Percentiles rank a stretch among this genome's conserved stretches.
Evolutionary conservation across 2,888 invertebrate genomes (phyloP).

Genomic region (Calliopum simillimum): DNA sequence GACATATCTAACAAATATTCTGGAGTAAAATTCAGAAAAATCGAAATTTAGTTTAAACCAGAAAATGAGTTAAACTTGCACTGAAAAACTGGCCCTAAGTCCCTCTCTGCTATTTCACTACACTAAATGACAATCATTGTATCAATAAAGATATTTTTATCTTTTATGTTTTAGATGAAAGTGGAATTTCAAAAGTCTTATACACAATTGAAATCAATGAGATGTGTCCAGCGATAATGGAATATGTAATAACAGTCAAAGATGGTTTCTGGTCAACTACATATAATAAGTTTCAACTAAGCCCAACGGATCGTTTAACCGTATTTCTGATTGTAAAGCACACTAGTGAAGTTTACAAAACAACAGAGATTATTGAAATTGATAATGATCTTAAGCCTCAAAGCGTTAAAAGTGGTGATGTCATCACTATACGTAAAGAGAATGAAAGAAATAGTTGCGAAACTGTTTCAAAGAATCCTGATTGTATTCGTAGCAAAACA

Average conservation of each 20-base stretch:
- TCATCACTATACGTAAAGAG: background rate
- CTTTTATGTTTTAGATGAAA: constrained; percentile 23
- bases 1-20: too few species aligned
- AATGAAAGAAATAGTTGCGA: background rate
- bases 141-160: too few species aligned
- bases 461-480: background rate
- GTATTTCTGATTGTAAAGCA: constrained; percentile 55
- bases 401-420: background rate
- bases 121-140: too few species aligned
- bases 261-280: constrained; percentile 12
- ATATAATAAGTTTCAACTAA: background rate
- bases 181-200: constrained; percentile 18
- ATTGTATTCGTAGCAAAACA: background rate
- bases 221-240: constrained; percentile 15
- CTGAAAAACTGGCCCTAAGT: too few species aligned
- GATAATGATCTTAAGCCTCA: background rate
- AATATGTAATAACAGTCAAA: background rate
- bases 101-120: too few species aligned
- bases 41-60: too few species aligned
- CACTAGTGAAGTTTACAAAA: constrained; percentile 49
- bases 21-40: too few species aligned
- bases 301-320: constrained; percentile 48
- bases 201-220: constrained; percentile 21
- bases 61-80: too few species aligned
- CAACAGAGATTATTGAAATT: constrained; percentile 35